Conservation (phyloP, 2,797 vertebrate species). For the Arnoldichthys spilopterus region DNA sequence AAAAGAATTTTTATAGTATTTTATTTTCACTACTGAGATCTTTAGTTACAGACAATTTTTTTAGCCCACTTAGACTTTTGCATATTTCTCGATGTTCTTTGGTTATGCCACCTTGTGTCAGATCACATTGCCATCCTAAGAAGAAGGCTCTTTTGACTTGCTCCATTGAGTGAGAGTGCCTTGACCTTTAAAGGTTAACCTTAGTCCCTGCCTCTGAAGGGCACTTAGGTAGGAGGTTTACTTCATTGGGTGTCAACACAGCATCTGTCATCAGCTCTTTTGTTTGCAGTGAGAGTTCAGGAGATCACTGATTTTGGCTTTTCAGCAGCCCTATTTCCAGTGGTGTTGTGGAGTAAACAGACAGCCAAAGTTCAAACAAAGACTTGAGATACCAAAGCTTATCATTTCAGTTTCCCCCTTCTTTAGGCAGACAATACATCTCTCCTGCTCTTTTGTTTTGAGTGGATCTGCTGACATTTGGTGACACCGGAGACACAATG, state of each 20-base stretch:
- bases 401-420: neutral
- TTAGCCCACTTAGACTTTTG: too few relatives aligned
- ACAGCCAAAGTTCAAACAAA: constrained; percentile 18
- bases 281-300: neutral
- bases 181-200: neutral
- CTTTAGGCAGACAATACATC: neutral
- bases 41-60: too few relatives aligned
- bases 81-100: neutral
- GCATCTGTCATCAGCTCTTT: neutral
- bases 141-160: neutral
- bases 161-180: neutral
- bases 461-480: neutral
- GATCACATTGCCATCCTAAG: constrained; percentile 3
- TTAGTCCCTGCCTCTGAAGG: neutral
- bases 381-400: neutral
- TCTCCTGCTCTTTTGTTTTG: constrained; percentile 12
- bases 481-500: neutral
- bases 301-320: neutral
- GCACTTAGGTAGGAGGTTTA: neutral
- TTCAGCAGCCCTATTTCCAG: neutral
- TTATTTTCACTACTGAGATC: too few relatives aligned
- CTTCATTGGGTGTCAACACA: neutral
- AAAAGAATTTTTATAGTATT: too few relatives aligned
- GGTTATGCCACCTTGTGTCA: neutral
- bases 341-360: constrained; percentile 1